These are phyloP conservation scores for Serrognathus titanus DNA, from an alignment of 2,888 invertebrate genomes.

Conservation along the genomic window DNA sequence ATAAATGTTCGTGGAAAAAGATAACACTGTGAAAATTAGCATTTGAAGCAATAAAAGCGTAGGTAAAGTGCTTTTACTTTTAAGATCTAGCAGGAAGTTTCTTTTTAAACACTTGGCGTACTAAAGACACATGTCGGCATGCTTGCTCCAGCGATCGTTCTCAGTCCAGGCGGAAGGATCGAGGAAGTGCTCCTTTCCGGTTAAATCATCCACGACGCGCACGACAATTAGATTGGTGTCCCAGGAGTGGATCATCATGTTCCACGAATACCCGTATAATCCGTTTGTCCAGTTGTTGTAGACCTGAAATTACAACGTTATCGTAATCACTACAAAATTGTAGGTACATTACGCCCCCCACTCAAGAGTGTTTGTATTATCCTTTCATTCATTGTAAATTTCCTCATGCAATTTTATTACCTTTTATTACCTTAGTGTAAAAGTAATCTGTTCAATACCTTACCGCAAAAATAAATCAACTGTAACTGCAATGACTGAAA, in stretches of 20 bases:
- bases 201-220: conserved; percentile 73
- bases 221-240: conserved; percentile 71
- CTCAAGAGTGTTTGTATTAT: too few species aligned
- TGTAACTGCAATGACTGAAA: too few species aligned
- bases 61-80: conserved; percentile 16
- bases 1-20: too few species aligned
- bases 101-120: conserved; percentile 75
- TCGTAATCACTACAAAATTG: too few species aligned
- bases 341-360: too few species aligned
- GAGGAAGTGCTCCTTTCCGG: conserved; percentile 64
- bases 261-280: conserved; percentile 94
- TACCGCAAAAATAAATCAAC: too few species aligned
- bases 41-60: background rate
- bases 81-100: conserved; percentile 47
- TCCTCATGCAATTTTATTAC: conserved; percentile 42
- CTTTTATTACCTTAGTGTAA: too few species aligned
- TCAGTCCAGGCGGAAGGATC: conserved; percentile 71
- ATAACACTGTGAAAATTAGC: background rate
- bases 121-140: conserved; percentile 84
- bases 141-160: conserved; percentile 76
- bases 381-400: too few species aligned
- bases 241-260: conserved; percentile 96
- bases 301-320: conserved; percentile 56
- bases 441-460: too few species aligned
- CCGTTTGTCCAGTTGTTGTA: conserved; percentile 95